Percentiles rank a stretch among this genome's conserved stretches.
phyloP scores from a whole-genome alignment of 1,140 invertebrate species.

The Elymnias hypermnestra region DNA sequence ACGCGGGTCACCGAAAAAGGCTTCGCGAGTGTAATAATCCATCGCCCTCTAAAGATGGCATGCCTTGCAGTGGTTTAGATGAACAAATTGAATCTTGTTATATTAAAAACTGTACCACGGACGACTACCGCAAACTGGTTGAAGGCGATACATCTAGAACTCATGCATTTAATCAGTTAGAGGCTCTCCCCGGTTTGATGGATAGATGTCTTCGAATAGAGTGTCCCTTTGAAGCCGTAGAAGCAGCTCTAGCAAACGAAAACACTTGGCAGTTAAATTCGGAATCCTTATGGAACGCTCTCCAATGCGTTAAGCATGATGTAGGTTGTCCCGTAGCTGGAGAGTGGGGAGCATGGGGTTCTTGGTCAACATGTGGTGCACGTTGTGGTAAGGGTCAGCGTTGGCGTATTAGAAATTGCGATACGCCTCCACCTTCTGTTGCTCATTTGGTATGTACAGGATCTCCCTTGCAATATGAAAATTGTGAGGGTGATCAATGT shows the following conservation, averaged over 20 bases:
- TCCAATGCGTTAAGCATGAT: conserved; percentile 60
- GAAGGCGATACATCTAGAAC: conserved; percentile 38
- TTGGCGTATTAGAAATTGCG: conserved; percentile 51
- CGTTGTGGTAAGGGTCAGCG: conserved; percentile 48
- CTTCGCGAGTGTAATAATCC: conserved; percentile 50
- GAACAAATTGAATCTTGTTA: conserved; percentile 55
- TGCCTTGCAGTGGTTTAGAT: conserved; percentile 40
- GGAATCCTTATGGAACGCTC: conserved; percentile 55
- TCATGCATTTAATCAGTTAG: conserved; percentile 44
- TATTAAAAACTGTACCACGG: conserved; percentile 43
- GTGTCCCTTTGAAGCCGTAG: conserved; percentile 53
- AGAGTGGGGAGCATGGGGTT: conserved; percentile 55
- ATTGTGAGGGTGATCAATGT: conserved; percentile 59
- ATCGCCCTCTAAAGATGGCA: conserved; percentile 45
- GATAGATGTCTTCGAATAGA: conserved; percentile 51
- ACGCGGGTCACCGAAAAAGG: conserved; percentile 43
- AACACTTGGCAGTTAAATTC: conserved; percentile 59
- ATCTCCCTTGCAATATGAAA: conserved; percentile 40
- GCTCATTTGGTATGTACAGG: conserved; percentile 43
- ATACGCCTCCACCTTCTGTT: conserved; percentile 49
- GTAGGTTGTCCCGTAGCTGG: conserved; percentile 50
- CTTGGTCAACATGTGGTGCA: conserved; percentile 57
- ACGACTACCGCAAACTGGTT: conserved; percentile 42
- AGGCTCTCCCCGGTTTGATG: conserved; percentile 48
- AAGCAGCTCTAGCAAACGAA: conserved; percentile 40